Evolutionary conservation across 2,797 vertebrate genomes (phyloP).

Genomic region (Mus minutoides): DNA sequence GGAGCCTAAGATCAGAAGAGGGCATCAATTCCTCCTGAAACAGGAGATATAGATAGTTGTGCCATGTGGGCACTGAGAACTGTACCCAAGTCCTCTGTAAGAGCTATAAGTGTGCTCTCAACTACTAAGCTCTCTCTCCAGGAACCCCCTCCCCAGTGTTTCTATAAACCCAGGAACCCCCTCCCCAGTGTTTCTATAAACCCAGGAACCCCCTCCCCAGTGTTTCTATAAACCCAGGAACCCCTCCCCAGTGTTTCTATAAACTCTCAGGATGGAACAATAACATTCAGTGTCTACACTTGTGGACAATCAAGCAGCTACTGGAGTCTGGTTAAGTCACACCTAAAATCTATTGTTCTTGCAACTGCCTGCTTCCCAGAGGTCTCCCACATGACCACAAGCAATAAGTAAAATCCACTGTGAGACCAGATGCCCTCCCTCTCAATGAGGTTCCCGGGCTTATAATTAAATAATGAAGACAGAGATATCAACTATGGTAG

Average conservation of each 20-base stretch:
- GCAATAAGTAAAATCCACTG: constrained; percentile 60
- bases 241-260: not conserved
- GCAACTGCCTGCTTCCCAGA: constrained; percentile 49
- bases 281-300: not conserved
- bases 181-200: not conserved
- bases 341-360: constrained; percentile 54
- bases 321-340: constrained; percentile 11
- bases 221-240: too few relatives aligned
- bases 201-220: not conserved
- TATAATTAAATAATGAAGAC: constrained; percentile 65
- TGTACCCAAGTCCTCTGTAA: not conserved
- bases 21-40: not conserved
- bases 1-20: too few relatives aligned
- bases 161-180: not conserved
- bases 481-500: constrained; percentile 52
- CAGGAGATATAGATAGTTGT: not conserved
- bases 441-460: not conserved
- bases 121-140: not conserved
- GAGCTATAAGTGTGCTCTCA: not conserved
- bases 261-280: not conserved
- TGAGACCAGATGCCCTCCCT: constrained; percentile 14
- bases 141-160: not conserved
- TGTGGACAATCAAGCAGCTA: not conserved
- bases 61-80: not conserved
- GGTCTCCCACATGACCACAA: constrained; percentile 41